Conservation (phyloP, 2,888 invertebrate species). For the Cephus sareptanus region DNA sequence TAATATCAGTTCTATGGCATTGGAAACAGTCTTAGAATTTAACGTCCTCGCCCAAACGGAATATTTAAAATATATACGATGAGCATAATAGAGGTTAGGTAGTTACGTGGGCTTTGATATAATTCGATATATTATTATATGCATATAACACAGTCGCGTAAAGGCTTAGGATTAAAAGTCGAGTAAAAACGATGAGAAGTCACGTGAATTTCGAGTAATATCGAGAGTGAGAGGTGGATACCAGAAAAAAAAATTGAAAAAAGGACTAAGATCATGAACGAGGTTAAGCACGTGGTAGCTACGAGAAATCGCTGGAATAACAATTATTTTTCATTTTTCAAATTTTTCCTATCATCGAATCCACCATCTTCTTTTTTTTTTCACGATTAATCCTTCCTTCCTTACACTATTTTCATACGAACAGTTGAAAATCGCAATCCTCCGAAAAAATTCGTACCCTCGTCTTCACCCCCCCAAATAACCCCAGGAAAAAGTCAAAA, state of each 20-base stretch:
- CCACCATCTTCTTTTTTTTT: not conserved
- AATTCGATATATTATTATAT: not conserved
- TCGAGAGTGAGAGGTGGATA: not conserved
- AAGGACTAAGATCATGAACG: not conserved
- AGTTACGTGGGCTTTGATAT: not conserved
- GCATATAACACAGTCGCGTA: not conserved
- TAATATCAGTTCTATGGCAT: conserved; percentile 58
- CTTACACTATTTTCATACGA: conserved; percentile 7
- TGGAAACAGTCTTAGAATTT: conserved; percentile 56
- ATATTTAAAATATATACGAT: conserved; percentile 29
- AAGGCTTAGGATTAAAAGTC: not conserved
- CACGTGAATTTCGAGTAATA: not conserved
- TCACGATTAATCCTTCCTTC: not conserved
- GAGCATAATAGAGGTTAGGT: not conserved
- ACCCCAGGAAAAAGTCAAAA: not conserved
- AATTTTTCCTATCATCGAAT: not conserved
- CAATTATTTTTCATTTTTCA: not conserved
- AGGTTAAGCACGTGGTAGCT: not conserved
- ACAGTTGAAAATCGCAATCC: conserved; percentile 51
- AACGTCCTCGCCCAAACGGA: conserved; percentile 31
- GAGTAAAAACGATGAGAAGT: too few relatives aligned
- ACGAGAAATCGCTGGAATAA: not conserved
- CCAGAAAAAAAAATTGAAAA: not conserved
- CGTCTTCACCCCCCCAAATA: conserved; percentile 25
- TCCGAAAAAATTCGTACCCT: conserved; percentile 20